Evolutionary conservation across 1,140 invertebrate species (phyloP), one percentile per base, ranked within the genome.

Genomic region (Drosophila littoralis): DNA sequence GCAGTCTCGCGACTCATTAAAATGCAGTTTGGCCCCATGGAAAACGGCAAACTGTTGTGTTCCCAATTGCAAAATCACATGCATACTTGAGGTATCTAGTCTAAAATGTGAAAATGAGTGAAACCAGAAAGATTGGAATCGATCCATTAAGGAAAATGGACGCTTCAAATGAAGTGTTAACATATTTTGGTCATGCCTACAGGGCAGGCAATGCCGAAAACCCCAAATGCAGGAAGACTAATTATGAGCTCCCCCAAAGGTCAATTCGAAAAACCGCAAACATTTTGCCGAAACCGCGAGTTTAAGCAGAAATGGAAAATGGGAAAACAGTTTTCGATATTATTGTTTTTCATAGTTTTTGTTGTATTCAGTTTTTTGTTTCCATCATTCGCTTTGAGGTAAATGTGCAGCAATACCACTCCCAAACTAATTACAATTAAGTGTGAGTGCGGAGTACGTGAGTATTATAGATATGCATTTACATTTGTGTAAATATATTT

Each of bases 1-100:
- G 43, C 38, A 32, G 51, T 69, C 42, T 48, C 57, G 38, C 66
- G 51, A 40, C 82, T 82, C 82, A 85, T 85, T 85, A 86, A 85
- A 85, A 86, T 86, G 75, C 81, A 81, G 67, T 15, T 28, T 28
- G 22, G 22, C 22, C 22, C 22, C 22, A 5, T 28, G 22, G 22
- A 33, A 43, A 74, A 13, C 45, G 43, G 6, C 52, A 46, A 59
- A 35, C 6, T 12, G 32, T 15, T 8, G 42, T 17, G 57, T 45
- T 59, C 42, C 42, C 57, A 32, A 46, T 59, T 46, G 3, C 32
- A 33, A 6, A 4, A 59, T 4, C 36, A 17, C n/a, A 3, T 28
- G 36, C 22, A 28, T 42, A 8, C 10, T 42, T 43, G 9, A n/a
- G 10, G 43, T 42, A n/a, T 38, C 36, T 9, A 15, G n/a, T 35